Evolutionary conservation across 1,140 invertebrate species (phyloP), one percentile per base, ranked within the genome.

Genomic region (Vanessa tameamea): DNA sequence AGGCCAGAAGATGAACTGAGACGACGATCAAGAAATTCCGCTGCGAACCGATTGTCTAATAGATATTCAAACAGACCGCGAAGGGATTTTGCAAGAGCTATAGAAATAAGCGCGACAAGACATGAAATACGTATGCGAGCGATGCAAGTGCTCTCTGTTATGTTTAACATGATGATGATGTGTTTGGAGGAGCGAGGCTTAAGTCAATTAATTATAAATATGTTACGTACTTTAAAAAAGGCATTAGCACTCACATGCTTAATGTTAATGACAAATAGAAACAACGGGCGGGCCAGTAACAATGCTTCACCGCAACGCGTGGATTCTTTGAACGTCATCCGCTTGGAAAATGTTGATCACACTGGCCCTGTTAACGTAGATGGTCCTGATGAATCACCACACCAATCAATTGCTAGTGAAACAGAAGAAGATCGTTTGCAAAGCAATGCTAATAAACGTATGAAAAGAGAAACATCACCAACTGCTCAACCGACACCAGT

Each of bases 111-210:
- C 64, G 86, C 86, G 11, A 93, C 91, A 3, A 83, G 91, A 63
- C 89, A 92, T 68, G 89, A 88, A 70, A 92, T 93, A 64, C 89
- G 92, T 14, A 89, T 92, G 87, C 82, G 91, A 59, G 92, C 93
- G 14, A 92, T 92, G 86, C 88, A 92, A 79, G 91, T 93, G 3
- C 75, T 93, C 13, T 89, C 90, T 13, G 86, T 93, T 3, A 92
- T 93, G 91, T 93, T 93, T 64, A 91, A 92, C 65, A 90, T 91
- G 82, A 93, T 93, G 91, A 92, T 93, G 90, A 89, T 90, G 84
- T 93, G 93, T 70, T 78, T 92, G 12, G 88, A 93, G 73, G 88
- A 92, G 64, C 82, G 85, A 47, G 91, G 90, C 11, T 78, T 93
- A 11, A 92, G 89, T 73, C 87, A 92, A 73, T 79, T 88, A 3